Evolutionary conservation across 2,113 vertebrate genomes (phyloP), one percentile per base, ranked within the genome.

Genomic region (Bungarus multicinctus): DNA sequence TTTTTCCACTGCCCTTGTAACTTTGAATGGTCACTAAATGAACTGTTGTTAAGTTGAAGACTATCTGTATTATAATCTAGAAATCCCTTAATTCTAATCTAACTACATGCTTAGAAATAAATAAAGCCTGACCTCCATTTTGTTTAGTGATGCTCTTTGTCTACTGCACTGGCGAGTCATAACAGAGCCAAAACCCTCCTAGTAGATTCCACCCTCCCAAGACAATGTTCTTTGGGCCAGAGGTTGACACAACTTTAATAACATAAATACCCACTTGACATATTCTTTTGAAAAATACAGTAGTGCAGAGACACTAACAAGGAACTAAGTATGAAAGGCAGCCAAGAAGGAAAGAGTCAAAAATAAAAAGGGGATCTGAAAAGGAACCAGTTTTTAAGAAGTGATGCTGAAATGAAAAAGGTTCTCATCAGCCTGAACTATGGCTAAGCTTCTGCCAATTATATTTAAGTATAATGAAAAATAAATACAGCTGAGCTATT

Each of bases 401-500:
- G 57, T 94, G 94, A 97, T 95, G 96, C 96, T 95, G 95, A 97
- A 97, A 94, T 96, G 92, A 94, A 95, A 97, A 97, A 20, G 43
- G 91, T 95, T 97, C 95, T 97, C 95, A 96, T 94, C 96, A 95
- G 95, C 95, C 86, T 95, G 95, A 97, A 93, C 91, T 92, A 94
- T 92, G 96, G 93, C 93, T 97, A 97, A 97, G 96, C 87, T 85
- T 91, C 95, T 94, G 96, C 94, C 96, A 98, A 97, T 97, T 98
- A 97, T 97, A 97, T 97, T 98, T 97, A 97, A 97, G 97, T 97
- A 81, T 95, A 97, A 98, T 97, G 96, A 97, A 98, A 98, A 97
- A 97, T 97, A 98, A 98, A 98, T 97, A 98, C 97, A 97, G 97
- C 97, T 97, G 97, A 97, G 95, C 95, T 96, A 96, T 97, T 96